These are phyloP conservation scores for Synergus gifuensis DNA, from an alignment of 2,888 invertebrate genomes.

Conservation along the genomic window DNA sequence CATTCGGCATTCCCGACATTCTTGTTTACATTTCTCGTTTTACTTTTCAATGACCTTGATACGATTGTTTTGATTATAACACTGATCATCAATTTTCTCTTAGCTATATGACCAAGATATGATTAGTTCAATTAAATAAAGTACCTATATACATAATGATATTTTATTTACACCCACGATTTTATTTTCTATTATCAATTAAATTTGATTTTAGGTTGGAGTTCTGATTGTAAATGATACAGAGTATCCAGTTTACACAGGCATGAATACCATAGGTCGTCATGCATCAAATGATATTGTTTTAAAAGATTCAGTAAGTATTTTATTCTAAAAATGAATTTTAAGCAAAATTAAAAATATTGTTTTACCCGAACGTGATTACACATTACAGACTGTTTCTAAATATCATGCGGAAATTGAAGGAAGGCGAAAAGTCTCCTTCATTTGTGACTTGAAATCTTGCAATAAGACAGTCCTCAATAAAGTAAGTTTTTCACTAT, in stretches of 20 bases:
- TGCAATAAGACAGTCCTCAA: constrained; percentile 78
- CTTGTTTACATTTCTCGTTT: background rate
- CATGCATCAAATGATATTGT: constrained; percentile 32
- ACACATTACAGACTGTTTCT: constrained; percentile 77
- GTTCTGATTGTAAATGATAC: background rate
- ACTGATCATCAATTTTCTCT: background rate
- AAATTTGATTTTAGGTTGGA: constrained; percentile 6
- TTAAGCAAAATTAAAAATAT: background rate
- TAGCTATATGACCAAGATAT: background rate
- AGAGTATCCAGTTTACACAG: constrained; percentile 5
- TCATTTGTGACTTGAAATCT: constrained; percentile 79
- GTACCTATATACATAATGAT: too few relatives aligned
- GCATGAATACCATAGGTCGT: background rate
- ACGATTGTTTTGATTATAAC: background rate
- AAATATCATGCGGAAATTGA: constrained; percentile 79
- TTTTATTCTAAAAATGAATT: background rate
- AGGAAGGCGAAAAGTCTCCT: constrained; percentile 60
- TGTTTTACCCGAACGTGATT: background rate
- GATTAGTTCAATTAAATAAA: too few relatives aligned
- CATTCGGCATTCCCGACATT: too few relatives aligned
- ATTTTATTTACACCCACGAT: too few relatives aligned
- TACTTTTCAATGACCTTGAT: background rate
- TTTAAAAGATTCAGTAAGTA: constrained; percentile 9
- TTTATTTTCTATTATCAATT: background rate
- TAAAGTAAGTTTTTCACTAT: constrained; percentile 71